phyloP scores from a whole-genome alignment of 30 jellyfish, hydroid and myxozoan species.

The Aurelia coerulea region DNA sequence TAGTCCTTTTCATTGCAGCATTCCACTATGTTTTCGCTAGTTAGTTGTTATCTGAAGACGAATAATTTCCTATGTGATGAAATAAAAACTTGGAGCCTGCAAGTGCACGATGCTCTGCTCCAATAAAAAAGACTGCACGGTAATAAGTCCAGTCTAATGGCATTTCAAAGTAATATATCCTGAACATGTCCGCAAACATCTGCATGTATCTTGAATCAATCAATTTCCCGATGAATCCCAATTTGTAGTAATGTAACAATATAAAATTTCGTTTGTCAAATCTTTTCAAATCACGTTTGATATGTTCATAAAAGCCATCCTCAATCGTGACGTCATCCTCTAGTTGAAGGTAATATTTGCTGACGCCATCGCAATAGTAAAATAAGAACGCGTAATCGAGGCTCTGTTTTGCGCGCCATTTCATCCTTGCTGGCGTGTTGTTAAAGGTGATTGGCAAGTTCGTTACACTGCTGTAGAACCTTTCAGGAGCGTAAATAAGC shows the following conservation, averaged over 20 bases:
- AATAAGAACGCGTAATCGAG: constrained; percentile 79
- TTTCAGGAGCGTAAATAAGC: constrained; percentile 60
- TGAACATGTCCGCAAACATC: constrained; percentile 38
- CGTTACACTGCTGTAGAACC: constrained; percentile 52
- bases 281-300: constrained; percentile 21
- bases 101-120: background rate
- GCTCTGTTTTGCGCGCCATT: constrained; percentile 86
- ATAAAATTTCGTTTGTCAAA: constrained; percentile 17
- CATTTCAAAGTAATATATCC: constrained; percentile 57
- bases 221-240: constrained; percentile 80
- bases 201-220: constrained; percentile 33
- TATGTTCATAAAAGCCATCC: constrained; percentile 35
- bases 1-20: too few relatives aligned
- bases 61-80: constrained; percentile 62
- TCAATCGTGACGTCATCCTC: constrained; percentile 76
- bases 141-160: constrained; percentile 66
- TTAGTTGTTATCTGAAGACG: constrained; percentile 45
- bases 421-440: constrained; percentile 55
- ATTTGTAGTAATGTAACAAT: constrained; percentile 38
- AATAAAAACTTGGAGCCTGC: constrained; percentile 29
- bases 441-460: constrained; percentile 55
- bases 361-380: constrained; percentile 54
- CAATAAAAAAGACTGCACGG: constrained; percentile 1
- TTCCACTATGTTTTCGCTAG: too few relatives aligned
- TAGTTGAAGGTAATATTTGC: constrained; percentile 68